phyloP scores from a whole-genome alignment of 1,140 invertebrate species.

The Ceratina japonica region DNA sequence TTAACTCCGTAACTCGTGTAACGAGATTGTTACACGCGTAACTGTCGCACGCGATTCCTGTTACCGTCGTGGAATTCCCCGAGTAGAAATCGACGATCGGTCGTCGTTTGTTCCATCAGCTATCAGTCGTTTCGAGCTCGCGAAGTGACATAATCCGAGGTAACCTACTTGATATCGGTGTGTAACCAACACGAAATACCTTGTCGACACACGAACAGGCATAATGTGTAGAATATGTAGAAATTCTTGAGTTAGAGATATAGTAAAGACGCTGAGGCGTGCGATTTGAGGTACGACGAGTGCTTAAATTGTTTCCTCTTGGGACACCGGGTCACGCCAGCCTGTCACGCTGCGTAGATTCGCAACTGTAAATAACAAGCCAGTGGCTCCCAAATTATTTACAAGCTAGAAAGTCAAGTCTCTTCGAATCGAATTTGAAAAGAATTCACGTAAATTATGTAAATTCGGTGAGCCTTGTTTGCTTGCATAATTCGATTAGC shows the following conservation, averaged over 20 bases:
- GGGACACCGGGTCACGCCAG: constrained; percentile 5
- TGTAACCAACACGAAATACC: too few relatives aligned
- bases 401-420: too few relatives aligned
- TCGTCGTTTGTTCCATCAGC: not conserved
- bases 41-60: not conserved
- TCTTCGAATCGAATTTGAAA: not conserved
- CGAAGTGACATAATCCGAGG: not conserved
- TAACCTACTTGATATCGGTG: not conserved
- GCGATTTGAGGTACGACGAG: constrained; percentile 8
- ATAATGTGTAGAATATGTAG: not conserved
- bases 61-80: not conserved
- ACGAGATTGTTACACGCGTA: constrained; percentile 40
- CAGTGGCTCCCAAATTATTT: constrained; percentile 6
- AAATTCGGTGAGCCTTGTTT: too few relatives aligned
- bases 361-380: constrained; percentile 19
- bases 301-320: constrained; percentile 22
- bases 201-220: too few relatives aligned
- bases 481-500: too few relatives aligned
- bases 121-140: not conserved
- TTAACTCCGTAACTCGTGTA: constrained; percentile 22
- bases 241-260: not conserved
- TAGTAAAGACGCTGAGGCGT: not conserved
- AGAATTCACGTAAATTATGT: not conserved
- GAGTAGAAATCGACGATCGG: not conserved
- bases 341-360: constrained; percentile 7